Percentiles rank a stretch among this genome's conserved stretches.
Conservation (phyloP, 1,140 invertebrate species). For the Propsilocerus akamusi region DNA sequence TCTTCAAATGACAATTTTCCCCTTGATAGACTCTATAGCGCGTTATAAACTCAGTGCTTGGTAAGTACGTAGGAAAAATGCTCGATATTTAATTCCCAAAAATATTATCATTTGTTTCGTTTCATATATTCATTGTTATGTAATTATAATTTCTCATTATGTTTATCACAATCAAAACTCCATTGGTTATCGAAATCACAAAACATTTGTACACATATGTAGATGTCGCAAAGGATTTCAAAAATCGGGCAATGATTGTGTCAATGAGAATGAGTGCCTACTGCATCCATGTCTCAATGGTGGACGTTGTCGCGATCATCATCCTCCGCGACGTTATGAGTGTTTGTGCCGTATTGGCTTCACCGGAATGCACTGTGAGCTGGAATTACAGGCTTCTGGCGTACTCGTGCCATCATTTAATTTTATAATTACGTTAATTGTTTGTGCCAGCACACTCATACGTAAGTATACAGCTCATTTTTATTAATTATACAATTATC, state of each 20-base stretch:
- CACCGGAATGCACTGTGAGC: conserved; percentile 60
- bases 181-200: too few relatives aligned
- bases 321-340: conserved; percentile 48
- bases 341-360: conserved; percentile 56
- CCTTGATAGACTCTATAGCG: too few relatives aligned
- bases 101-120: too few relatives aligned
- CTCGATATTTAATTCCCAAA: too few relatives aligned
- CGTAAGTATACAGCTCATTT: conserved; percentile 36
- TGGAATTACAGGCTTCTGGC: conserved; percentile 49
- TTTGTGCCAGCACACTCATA: conserved; percentile 54
- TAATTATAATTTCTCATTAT: too few relatives aligned
- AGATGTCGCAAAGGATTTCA: conserved; percentile 55
- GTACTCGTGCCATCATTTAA: conserved; percentile 59
- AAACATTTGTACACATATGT: too few relatives aligned
- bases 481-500: conserved; percentile 5
- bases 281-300: conserved; percentile 49
- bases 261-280: conserved; percentile 59
- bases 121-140: too few relatives aligned
- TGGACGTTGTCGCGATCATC: conserved; percentile 47
- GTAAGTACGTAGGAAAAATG: too few relatives aligned
- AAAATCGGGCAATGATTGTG: conserved; percentile 38
- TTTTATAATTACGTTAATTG: conserved; percentile 64
- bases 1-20: too few relatives aligned
- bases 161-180: too few relatives aligned
- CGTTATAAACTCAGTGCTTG: conserved; percentile 2